A percentile compares a stretch with the other conserved stretches of the same genome.
Evolutionary conservation across 1,140 invertebrate species (phyloP).

Genomic region (Battus philenor): DNA sequence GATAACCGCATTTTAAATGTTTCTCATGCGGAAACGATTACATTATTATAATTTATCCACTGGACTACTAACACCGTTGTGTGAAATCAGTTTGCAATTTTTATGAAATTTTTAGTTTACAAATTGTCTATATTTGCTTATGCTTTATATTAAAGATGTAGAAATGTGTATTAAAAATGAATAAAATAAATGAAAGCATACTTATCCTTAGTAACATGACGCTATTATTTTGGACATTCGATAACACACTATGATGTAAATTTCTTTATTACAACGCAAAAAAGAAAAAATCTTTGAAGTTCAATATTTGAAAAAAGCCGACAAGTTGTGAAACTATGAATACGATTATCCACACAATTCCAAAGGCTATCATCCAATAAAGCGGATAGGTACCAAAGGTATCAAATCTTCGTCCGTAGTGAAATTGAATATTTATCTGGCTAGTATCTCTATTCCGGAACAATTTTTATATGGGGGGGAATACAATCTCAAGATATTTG

Average conservation of each 20-base stretch:
- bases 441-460: constrained; percentile 74
- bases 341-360: constrained; percentile 72
- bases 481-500: constrained; percentile 72
- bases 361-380: constrained; percentile 72
- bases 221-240: neutral
- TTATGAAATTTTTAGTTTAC: too few relatives aligned
- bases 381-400: constrained; percentile 68
- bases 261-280: too few relatives aligned
- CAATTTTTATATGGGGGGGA: constrained; percentile 74
- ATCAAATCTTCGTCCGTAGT: constrained; percentile 73
- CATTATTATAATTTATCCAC: too few relatives aligned
- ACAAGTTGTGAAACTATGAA: constrained; percentile 66
- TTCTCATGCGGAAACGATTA: constrained; percentile 10
- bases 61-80: too few relatives aligned
- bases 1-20: constrained; percentile 15
- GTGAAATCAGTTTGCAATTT: too few relatives aligned
- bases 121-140: too few relatives aligned
- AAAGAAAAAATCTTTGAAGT: too few relatives aligned
- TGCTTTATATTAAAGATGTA: too few relatives aligned
- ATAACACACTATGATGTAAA: neutral
- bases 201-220: too few relatives aligned
- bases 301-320: constrained; percentile 35
- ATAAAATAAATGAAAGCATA: too few relatives aligned
- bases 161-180: too few relatives aligned
- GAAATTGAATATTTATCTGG: constrained; percentile 76